Percentiles rank a stretch among this genome's conserved stretches.
These are phyloP conservation scores for Penaeus japonicus DNA, from an alignment of 1,140 invertebrate genomes.

Conservation along the genomic window DNA sequence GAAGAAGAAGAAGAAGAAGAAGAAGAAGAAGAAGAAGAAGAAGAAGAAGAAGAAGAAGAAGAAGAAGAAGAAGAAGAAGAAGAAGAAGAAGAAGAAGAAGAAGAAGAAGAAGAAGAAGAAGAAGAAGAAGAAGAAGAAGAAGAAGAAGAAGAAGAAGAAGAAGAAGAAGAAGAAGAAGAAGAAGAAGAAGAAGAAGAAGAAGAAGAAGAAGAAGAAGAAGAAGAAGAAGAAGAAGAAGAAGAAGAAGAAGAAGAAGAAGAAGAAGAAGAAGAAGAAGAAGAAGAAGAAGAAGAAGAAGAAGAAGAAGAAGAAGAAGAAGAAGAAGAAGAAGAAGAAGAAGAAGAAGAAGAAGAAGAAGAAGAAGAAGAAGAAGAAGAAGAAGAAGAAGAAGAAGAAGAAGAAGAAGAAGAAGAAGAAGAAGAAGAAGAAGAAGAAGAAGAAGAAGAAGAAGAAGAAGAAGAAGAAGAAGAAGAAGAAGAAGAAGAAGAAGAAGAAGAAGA, in stretches of 20 bases:
- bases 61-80: neutral
- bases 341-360: neutral
- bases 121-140: neutral
- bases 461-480: too few relatives aligned
- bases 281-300: too few relatives aligned
- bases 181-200: neutral
- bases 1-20: neutral
- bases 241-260: neutral
- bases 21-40: neutral
- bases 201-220: neutral
- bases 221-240: neutral
- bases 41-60: neutral
- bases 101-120: neutral
- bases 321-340: neutral
- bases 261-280: neutral
- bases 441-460: neutral
- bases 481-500: too few relatives aligned
- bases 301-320: too few relatives aligned
- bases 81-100: neutral
- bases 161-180: neutral
- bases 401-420: neutral
- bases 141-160: neutral
- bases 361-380: too few relatives aligned
- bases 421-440: neutral
- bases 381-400: neutral